phyloP scores from a whole-genome alignment of 2,888 invertebrate genomes.

The Andrena bicolor region DNA sequence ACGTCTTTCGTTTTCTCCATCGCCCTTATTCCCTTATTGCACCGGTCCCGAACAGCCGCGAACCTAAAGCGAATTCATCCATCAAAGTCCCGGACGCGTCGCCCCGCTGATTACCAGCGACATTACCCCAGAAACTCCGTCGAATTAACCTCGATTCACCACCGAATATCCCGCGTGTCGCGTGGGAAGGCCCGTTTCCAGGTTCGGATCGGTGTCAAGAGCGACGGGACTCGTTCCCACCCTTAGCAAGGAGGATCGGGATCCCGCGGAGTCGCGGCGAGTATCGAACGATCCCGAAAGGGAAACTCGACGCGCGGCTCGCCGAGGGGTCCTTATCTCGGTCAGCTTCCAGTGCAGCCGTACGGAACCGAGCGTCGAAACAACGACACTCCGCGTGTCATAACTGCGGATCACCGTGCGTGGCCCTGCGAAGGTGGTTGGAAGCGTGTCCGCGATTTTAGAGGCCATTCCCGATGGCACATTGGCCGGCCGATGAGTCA shows the following conservation, averaged over 20 bases:
- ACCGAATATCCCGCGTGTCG: neutral
- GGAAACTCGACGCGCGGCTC: conserved; percentile 28
- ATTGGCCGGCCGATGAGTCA: conserved; percentile 69
- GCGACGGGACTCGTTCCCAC: neutral
- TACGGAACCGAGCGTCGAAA: conserved; percentile 18
- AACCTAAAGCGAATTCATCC: too few relatives aligned
- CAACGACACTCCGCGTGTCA: neutral
- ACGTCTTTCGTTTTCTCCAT: too few relatives aligned
- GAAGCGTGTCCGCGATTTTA: conserved; percentile 30
- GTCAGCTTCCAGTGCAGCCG: conserved; percentile 19
- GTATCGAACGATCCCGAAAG: conserved; percentile 49
- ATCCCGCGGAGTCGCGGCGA: neutral
- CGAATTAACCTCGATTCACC: conserved; percentile 3
- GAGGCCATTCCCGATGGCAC: conserved; percentile 57
- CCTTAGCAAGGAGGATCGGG: neutral
- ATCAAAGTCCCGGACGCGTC: too few relatives aligned
- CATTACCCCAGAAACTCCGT: neutral
- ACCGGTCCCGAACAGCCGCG: too few relatives aligned
- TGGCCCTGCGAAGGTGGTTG: neutral
- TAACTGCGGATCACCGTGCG: neutral
- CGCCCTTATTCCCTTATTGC: too few relatives aligned
- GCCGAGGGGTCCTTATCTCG: conserved; percentile 9
- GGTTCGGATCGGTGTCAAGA: neutral
- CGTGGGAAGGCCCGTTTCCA: neutral
- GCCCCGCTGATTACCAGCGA: too few relatives aligned